Percentiles rank a stretch among this genome's conserved stretches.
phyloP scores from a whole-genome alignment of 2,888 invertebrate genomes.

The Mechanitis mazaeus region DNA sequence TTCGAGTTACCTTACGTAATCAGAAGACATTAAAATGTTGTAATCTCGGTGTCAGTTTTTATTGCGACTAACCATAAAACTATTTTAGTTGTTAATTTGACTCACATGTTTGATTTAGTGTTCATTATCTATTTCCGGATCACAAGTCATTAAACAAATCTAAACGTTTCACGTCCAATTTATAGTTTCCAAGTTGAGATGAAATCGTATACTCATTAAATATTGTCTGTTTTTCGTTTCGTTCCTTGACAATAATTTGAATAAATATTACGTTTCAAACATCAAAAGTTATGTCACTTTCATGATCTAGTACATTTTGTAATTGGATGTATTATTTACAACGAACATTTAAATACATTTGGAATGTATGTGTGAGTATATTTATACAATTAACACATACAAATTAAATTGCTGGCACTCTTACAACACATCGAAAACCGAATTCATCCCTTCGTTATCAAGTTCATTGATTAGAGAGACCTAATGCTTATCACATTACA shows the following conservation, averaged over 20 bases:
- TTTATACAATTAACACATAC: not conserved
- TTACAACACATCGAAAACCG: constrained; percentile 3
- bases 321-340: no score
- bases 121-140: constrained; percentile 22
- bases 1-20: constrained; percentile 16
- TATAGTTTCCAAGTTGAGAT: constrained; percentile 16
- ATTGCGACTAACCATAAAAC: constrained; percentile 18
- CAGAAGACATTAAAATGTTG: constrained; percentile 20
- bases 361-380: no score
- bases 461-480: constrained; percentile 22
- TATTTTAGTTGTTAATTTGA: constrained; percentile 19
- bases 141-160: constrained; percentile 20
- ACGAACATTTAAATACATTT: no score
- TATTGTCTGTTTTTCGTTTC: not conserved
- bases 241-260: no score
- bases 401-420: not conserved
- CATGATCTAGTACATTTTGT: no score
- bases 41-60: constrained; percentile 24
- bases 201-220: constrained; percentile 14
- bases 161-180: constrained; percentile 22
- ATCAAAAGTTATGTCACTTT: no score
- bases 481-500: constrained; percentile 53
- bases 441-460: constrained; percentile 22
- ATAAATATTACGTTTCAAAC: no score
- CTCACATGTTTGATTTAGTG: constrained; percentile 19